These are phyloP conservation scores for Drosophila prolongata DNA, from an alignment of 2,888 invertebrate species.

Conservation along the genomic window DNA sequence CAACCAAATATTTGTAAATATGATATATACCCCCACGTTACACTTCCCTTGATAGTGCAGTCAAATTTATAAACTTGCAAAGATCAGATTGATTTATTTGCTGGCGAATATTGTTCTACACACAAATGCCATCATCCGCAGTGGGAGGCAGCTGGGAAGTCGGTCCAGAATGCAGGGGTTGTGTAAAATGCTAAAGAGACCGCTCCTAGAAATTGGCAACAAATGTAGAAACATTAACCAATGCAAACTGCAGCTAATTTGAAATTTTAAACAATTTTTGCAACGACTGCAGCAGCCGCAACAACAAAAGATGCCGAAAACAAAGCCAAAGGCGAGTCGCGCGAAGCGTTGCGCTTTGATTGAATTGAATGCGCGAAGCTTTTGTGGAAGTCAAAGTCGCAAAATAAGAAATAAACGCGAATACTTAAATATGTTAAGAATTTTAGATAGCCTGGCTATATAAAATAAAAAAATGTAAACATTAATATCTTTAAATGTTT, in stretches of 20 bases:
- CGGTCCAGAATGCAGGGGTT: slow-evolving; percentile 22
- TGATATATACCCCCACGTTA: neutral
- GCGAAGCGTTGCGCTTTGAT: slow-evolving; percentile 74
- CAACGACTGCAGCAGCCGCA: slow-evolving; percentile 39
- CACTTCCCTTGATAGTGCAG: neutral
- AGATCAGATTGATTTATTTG: slow-evolving; percentile 5
- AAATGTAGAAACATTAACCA: slow-evolving; percentile 54
- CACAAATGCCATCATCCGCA: slow-evolving; percentile 19
- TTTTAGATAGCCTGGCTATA: neutral
- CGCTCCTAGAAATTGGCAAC: slow-evolving; percentile 48
- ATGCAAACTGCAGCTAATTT: slow-evolving; percentile 73
- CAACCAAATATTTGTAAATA: too few species aligned
- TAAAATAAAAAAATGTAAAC: too few species aligned
- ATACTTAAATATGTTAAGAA: neutral
- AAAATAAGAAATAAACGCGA: slow-evolving; percentile 23
- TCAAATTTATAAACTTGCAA: neutral
- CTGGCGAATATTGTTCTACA: slow-evolving; percentile 3
- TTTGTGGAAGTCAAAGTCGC: slow-evolving; percentile 36
- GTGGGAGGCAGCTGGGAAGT: slow-evolving; percentile 8
- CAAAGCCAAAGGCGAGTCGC: slow-evolving; percentile 50
- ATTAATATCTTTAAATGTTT: too few species aligned
- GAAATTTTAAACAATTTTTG: slow-evolving; percentile 70
- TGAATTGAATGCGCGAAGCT: slow-evolving; percentile 69
- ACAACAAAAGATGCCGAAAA: slow-evolving; percentile 75
- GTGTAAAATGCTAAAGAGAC: slow-evolving; percentile 35